A percentile compares a stretch with the other conserved stretches of the same genome.
Conservation (phyloP, 2,113 vertebrate genomes). For the Pteruthius melanotis region DNA sequence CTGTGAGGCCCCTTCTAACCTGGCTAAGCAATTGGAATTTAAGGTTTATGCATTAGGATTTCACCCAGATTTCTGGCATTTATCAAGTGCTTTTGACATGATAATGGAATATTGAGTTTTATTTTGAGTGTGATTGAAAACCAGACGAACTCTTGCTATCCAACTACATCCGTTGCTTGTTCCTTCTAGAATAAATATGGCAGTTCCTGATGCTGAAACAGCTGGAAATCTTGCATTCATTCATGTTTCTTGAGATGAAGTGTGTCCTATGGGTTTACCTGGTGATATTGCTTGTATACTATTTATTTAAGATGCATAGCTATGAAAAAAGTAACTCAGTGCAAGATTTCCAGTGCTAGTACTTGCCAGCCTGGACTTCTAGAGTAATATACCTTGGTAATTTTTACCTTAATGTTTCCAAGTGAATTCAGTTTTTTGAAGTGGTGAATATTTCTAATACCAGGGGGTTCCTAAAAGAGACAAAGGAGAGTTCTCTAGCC, state of each 20-base stretch:
- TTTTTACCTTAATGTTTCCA: background rate
- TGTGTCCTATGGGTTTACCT: slow-evolving; percentile 29
- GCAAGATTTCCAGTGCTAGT: background rate
- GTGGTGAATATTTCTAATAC: background rate
- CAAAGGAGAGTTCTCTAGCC: background rate
- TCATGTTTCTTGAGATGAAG: slow-evolving; percentile 11
- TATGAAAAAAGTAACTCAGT: background rate
- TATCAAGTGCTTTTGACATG: slow-evolving; percentile 10
- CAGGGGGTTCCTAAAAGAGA: background rate
- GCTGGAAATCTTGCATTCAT: slow-evolving; percentile 59
- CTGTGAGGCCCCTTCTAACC: background rate
- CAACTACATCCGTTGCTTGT: slow-evolving; percentile 60
- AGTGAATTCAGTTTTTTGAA: background rate
- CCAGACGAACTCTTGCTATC: slow-evolving; percentile 50
- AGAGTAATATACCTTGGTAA: background rate
- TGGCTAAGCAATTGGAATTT: background rate
- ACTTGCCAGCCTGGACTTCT: background rate
- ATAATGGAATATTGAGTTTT: slow-evolving; percentile 41
- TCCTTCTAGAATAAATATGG: slow-evolving; percentile 65
- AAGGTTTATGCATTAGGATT: background rate
- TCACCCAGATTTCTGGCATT: background rate
- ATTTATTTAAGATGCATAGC: background rate
- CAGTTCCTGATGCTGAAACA: slow-evolving; percentile 61
- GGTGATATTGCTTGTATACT: background rate
- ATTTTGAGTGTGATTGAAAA: slow-evolving; percentile 40